Evolutionary conservation across 2,888 invertebrate species (phyloP).

Genomic region (Chironomus tentans): DNA sequence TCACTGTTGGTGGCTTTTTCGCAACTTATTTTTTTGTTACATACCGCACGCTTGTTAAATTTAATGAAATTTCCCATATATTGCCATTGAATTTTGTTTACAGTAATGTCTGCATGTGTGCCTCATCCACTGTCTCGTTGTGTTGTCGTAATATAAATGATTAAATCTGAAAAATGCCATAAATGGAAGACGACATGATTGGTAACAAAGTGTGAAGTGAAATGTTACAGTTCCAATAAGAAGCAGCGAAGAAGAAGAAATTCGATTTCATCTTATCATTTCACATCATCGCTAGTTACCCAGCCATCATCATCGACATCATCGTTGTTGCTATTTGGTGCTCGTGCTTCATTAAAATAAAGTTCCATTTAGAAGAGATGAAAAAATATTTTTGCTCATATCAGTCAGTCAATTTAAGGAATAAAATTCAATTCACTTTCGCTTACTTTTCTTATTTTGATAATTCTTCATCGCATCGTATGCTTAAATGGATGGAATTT

Average conservation of each 20-base stretch:
- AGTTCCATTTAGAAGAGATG: background rate
- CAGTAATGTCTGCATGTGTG: too few species aligned
- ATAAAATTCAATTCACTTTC: background rate
- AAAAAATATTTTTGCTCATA: background rate
- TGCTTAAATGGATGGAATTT: too few species aligned
- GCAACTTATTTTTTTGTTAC: background rate
- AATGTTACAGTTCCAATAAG: constrained; percentile 14
- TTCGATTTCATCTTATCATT: constrained; percentile 1
- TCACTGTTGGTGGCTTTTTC: background rate
- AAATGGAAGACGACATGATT: background rate
- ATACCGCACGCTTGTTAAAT: background rate
- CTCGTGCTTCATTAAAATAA: background rate
- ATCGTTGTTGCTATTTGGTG: background rate
- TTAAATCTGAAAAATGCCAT: background rate
- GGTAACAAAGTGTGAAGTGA: constrained; percentile 17
- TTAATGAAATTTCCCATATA: background rate
- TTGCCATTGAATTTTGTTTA: background rate
- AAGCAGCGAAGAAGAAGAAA: background rate
- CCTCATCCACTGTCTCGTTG: too few species aligned
- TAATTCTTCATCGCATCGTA: background rate
- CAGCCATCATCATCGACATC: background rate
- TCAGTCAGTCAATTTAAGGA: background rate
- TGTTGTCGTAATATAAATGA: background rate
- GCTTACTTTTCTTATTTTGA: background rate
- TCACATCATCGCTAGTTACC: background rate